Evolutionary conservation across 2,113 vertebrate species (phyloP), one percentile per base, ranked within the genome.

Genomic region (Chloebia gouldiae): DNA sequence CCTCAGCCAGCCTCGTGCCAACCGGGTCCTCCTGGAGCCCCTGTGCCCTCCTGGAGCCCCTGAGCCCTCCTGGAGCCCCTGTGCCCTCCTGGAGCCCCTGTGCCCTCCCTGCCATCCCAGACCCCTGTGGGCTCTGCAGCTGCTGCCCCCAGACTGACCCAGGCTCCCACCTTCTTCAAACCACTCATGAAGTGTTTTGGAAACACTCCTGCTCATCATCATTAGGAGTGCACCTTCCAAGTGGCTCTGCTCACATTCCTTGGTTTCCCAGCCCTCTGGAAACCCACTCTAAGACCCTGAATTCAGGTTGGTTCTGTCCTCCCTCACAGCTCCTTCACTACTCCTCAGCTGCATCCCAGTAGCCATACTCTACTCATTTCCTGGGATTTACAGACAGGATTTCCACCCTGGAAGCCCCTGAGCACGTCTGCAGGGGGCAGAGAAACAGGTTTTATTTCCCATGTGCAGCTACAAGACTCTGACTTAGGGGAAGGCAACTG

Each of bases 1-100:
- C n/a, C 75, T 95, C 95, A 95, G 90, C 63, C 77, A 85, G 60
- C 81, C 79, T 61, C 13, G 6, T 21, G 91, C 83, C 65, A 77
- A 1, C 51, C 1, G 1, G 45, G 61, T 70, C 64, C 65, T 70
- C 65, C 73, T 23, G 33, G 72, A 59, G 21, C 53, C 31, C 53
- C 61, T 81, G 68, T 15, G 68, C 5, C 50, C 13, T 25, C 35
- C 35, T 7, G 8, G 10, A 40, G 4, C 59, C 6, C 23, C 57
- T 64, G 39, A 20, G 37, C 11, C 31, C 5, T 10, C 44, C 56
- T 11, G 8, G 10, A 40, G 4, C 59, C 6, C 23, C 57, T 64
- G 39, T 25, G 37, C 11, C 31, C 5, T 10, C 44, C 56, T 11
- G 5, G 20, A 24, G 40, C 40, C 40, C 40, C 40, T 40, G 40